These are phyloP conservation scores for Leptarthrus brevirostris DNA, from an alignment of 2,888 invertebrate genomes.

Conservation along the genomic window DNA sequence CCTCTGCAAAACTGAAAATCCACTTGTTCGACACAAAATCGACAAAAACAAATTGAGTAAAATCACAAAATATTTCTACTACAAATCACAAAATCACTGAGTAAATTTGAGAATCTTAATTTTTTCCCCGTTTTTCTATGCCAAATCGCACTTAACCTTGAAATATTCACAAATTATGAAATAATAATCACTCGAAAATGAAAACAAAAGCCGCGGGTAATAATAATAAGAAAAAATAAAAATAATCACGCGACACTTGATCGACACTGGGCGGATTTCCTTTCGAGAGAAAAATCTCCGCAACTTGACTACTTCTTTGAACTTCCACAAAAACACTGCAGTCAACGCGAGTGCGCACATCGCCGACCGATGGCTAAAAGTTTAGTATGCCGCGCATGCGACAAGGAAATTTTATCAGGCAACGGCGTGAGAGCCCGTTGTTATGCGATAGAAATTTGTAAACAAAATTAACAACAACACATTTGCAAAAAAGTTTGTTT, in stretches of 20 bases:
- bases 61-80: background rate
- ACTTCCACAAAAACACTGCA: slow-evolving; percentile 29
- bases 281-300: slow-evolving; percentile 18
- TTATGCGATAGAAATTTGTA: background rate
- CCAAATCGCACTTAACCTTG: background rate
- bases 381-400: no score
- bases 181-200: background rate
- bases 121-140: background rate
- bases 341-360: background rate
- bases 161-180: background rate
- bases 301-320: slow-evolving; percentile 6
- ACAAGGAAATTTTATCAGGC: background rate
- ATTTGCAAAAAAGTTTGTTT: background rate
- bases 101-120: background rate
- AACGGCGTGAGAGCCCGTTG: background rate
- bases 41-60: background rate
- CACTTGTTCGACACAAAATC: slow-evolving; percentile 33
- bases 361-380: no score
- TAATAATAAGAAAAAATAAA: background rate
- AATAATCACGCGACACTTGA: slow-evolving; percentile 26
- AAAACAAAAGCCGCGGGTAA: slow-evolving; percentile 17
- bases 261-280: slow-evolving; percentile 41
- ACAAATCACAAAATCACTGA: background rate
- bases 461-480: slow-evolving; percentile 20
- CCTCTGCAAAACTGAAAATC: slow-evolving; percentile 31